Percentiles rank a stretch among this genome's conserved stretches.
Conservation (phyloP, 2,113 vertebrate species). For the Aplodontia rufa region DNA sequence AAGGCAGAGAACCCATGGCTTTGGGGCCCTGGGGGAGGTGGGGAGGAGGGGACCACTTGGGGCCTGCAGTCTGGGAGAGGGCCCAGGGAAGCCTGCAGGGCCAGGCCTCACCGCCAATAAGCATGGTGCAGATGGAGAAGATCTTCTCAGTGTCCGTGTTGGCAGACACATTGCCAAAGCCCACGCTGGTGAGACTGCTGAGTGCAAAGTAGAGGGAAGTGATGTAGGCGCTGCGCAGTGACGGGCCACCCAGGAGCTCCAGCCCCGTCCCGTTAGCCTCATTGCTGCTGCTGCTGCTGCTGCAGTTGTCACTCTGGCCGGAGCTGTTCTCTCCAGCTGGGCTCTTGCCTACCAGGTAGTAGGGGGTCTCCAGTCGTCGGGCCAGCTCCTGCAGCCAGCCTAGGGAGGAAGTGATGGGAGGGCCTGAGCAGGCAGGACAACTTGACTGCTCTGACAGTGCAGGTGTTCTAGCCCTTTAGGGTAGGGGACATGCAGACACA, state of each 20-base stretch:
- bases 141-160: conserved; percentile 85
- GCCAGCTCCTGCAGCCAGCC: conserved; percentile 85
- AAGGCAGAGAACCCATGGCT: not conserved
- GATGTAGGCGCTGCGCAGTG: conserved; percentile 82
- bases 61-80: not conserved
- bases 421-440: not conserved
- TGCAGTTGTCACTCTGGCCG: conserved; percentile 71
- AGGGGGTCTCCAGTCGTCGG: conserved; percentile 82
- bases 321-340: conserved; percentile 67
- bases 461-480: not conserved
- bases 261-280: conserved; percentile 72
- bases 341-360: conserved; percentile 77
- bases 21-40: not conserved
- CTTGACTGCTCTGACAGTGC: not conserved
- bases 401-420: not conserved
- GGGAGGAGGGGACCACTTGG: not conserved
- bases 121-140: conserved; percentile 86
- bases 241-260: conserved; percentile 81
- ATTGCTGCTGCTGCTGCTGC: conserved; percentile 15
- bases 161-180: conserved; percentile 84
- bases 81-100: not conserved
- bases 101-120: conserved; percentile 81
- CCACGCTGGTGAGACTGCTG: conserved; percentile 85
- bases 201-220: conserved; percentile 85
- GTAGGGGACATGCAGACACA: not conserved